Evolutionary conservation across 1,140 invertebrate genomes (phyloP).

Genomic region (Bathynomus jamesi): DNA sequence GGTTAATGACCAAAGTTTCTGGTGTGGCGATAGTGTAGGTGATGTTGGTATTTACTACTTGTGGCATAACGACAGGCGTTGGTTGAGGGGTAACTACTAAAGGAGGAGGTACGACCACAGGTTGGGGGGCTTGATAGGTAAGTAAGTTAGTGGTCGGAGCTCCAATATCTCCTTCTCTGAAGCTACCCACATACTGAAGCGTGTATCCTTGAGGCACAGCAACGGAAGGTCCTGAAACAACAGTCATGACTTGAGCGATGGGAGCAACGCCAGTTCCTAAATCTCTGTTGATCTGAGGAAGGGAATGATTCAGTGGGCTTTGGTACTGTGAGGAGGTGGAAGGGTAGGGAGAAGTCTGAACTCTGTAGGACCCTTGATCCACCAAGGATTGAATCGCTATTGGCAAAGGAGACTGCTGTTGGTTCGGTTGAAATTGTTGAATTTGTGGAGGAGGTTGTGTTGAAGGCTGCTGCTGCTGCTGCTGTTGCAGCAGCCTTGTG

Average conservation of each 20-base stretch:
- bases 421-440: neutral
- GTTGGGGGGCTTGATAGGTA: conserved; percentile 25
- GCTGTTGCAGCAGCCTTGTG: neutral
- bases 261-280: no score
- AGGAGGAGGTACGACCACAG: conserved; percentile 29
- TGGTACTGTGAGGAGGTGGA: neutral
- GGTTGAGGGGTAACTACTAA: conserved; percentile 26
- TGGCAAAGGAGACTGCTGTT: neutral
- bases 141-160: conserved; percentile 12
- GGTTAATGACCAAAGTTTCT: conserved; percentile 31
- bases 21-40: conserved; percentile 32
- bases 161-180: conserved; percentile 25
- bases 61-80: conserved; percentile 27
- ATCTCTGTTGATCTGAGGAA: neutral
- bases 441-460: neutral
- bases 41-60: conserved; percentile 36
- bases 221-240: conserved; percentile 27
- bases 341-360: neutral
- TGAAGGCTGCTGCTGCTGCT: neutral
- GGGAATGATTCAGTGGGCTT: neutral
- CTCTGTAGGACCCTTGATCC: neutral
- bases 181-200: conserved; percentile 34
- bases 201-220: conserved; percentile 33
- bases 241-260: conserved; percentile 16
- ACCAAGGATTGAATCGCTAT: neutral